Evolutionary conservation across 2,888 invertebrate genomes (phyloP), one percentile per base, ranked within the genome.

Genomic region (Pseudococcus longispinus): DNA sequence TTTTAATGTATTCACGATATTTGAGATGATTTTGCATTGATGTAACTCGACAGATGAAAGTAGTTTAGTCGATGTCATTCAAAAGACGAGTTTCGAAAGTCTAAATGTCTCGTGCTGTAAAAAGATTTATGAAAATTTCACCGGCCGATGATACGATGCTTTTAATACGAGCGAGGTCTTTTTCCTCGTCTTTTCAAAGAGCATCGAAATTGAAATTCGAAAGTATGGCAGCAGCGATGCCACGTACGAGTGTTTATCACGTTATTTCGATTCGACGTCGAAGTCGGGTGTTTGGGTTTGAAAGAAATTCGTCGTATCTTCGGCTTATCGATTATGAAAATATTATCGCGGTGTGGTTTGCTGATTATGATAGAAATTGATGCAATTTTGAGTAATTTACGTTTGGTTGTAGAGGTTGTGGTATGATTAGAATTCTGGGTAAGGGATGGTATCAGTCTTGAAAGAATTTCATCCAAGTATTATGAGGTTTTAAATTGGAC

Each of bases 1-100:
- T 65, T 26, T 55, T 23, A 65, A 65, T 65, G 26, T 65, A 65
- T 65, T 65, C 60, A 65, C 26, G 20, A 65, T 65, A 65, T 65
- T 65, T 65, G 60, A 65, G 60, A 65, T 65, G 60, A 26, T 65
- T 65, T 65, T 65, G 60, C 60, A 26, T 26, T 51, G 51, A 51
- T 51, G 51, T 65, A 65, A 65, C 20, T 65, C 60, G 60, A 65
- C 60, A 26, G 26, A 65, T 26, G 60, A 65, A 65, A 65, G 60
- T 65, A 23, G 60, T 65, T 65, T 65, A 23, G 60, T 65, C 13
- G 60, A 65, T 65, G 60, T 23, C 60, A 65, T 65, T 65, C 60
- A 65, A 65, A 65, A 65, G 60, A 65, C 60, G 60, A 65, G 60
- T 51, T 51, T 51, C 51, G 51, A 51, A 51, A 51, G 51, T 51